Evolutionary conservation across 2,113 vertebrate genomes (phyloP).

Genomic region (Tympanuchus pallidicinctus): DNA sequence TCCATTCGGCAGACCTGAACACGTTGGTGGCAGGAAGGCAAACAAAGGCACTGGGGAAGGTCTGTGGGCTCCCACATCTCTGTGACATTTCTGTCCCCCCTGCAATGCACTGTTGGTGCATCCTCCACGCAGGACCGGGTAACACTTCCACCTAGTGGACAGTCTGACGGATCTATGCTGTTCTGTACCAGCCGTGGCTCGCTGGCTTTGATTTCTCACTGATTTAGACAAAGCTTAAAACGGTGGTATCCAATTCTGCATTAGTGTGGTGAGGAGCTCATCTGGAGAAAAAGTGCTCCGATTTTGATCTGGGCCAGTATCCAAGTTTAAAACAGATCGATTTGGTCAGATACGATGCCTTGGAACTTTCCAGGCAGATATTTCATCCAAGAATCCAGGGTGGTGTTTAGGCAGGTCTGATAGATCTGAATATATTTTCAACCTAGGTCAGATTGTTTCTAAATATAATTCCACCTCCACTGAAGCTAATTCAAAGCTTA

Average conservation of each 20-base stretch:
- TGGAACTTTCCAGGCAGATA: not conserved
- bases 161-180: not conserved
- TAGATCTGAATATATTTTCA: not conserved
- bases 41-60: not conserved
- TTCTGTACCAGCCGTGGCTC: not conserved
- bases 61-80: not conserved
- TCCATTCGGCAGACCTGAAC: not conserved
- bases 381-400: not conserved
- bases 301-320: not conserved
- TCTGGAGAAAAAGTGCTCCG: not conserved
- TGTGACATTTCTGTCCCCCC: not conserved
- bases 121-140: fast-evolving
- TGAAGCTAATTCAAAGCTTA: not conserved
- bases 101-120: not conserved
- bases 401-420: not conserved
- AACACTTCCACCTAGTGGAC: not conserved
- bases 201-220: not conserved
- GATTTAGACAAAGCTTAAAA: not conserved
- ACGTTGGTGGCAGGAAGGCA: fast-evolving
- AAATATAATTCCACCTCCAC: not conserved
- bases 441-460: not conserved
- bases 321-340: not conserved
- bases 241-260: not conserved
- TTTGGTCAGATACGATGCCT: not conserved
- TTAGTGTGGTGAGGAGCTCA: not conserved